These are phyloP conservation scores for Macrostomum lignano DNA, from an alignment of 1,140 invertebrate species.

Conservation along the genomic window DNA sequence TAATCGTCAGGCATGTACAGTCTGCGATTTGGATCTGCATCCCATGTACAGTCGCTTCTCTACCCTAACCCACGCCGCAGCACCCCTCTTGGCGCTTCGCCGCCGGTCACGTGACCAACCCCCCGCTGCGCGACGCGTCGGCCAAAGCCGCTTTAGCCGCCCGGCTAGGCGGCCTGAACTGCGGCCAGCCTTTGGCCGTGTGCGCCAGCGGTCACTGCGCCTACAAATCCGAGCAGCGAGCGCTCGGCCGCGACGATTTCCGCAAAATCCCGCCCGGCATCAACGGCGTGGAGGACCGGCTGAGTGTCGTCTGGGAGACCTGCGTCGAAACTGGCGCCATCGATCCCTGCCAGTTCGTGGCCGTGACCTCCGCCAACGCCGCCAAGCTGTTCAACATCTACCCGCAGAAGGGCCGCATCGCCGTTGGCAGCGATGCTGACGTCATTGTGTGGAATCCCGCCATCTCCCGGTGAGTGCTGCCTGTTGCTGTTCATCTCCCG, in stretches of 20 bases:
- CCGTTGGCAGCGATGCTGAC: slow-evolving; percentile 76
- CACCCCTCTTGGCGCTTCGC: slow-evolving; percentile 44
- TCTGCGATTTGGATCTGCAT: too few relatives aligned
- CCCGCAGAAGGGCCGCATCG: slow-evolving; percentile 57
- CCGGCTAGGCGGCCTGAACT: too few relatives aligned
- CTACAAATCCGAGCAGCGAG: slow-evolving; percentile 69
- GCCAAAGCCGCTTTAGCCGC: too few relatives aligned
- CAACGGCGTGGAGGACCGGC: slow-evolving; percentile 82
- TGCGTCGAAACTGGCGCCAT: slow-evolving; percentile 65
- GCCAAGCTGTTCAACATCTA: slow-evolving; percentile 94
- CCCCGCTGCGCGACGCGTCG: slow-evolving; percentile 62
- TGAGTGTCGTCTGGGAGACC: slow-evolving; percentile 90
- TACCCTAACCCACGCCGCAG: too few relatives aligned
- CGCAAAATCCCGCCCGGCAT: slow-evolving; percentile 89
- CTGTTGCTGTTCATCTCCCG: too few relatives aligned
- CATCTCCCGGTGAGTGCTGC: too few relatives aligned
- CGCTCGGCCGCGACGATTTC: slow-evolving; percentile 58
- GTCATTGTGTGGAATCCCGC: slow-evolving; percentile 81
- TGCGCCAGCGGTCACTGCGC: slow-evolving; percentile 92
- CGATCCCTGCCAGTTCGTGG: slow-evolving; percentile 70
- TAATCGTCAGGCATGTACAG: too few relatives aligned
- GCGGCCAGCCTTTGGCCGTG: too few relatives aligned
- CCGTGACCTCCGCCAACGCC: slow-evolving; percentile 74
- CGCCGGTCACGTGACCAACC: slow-evolving; percentile 60
- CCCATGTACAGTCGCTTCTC: too few relatives aligned